Base-by-base conservation (phyloP, 2,113 vertebrate species). In the Egretta garzetta region DNA sequence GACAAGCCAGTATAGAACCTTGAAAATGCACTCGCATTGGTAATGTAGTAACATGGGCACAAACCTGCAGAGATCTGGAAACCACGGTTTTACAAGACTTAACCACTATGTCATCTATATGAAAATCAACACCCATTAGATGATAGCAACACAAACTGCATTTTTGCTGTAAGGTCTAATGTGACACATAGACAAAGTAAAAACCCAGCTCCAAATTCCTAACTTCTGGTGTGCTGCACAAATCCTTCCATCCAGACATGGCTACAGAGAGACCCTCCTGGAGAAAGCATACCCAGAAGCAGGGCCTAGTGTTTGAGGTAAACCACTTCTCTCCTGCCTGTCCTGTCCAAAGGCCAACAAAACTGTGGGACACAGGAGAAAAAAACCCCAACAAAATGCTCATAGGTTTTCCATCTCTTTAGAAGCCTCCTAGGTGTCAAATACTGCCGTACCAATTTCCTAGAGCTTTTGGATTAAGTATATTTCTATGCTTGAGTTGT, bases 271-370 rank as follows among this genome's bases (percentile, higher is more conserved):
- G 41, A 97, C 95, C 11, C 97, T 99, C 27, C 98, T 98, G 98
- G 97, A 98, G 27, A 88, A 84, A 6, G 98, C 96, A 2, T 97
- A 97, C 95, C 98, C 99, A 11, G 97, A 98, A 98, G 63, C 98
- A 98, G 1, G 98, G 98, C 14, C 76, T 99, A 32, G 85, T 96
- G 83, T 98, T 99, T 32, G 99, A 99, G 99, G 98, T 99, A 96
- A 95, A 94, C 11, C 8, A 16, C 32, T 73, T 18, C 49, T 74
- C 8, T 83, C 53, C 45, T 52, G 2, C n/a, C 80, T 91, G 8
- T 21, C 41, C 49, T 47, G 10, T 37, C 43, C 45, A 64, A 77
- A 73, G 10, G 33, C 20, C 56, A n/a, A 13, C 52, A 72, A 66
- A 96, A 72, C 21, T 0, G 0, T 28, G 47, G 23, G 71, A 80